Base-by-base conservation (phyloP, 1,140 invertebrate species). In the Heliconius himera region DNA sequence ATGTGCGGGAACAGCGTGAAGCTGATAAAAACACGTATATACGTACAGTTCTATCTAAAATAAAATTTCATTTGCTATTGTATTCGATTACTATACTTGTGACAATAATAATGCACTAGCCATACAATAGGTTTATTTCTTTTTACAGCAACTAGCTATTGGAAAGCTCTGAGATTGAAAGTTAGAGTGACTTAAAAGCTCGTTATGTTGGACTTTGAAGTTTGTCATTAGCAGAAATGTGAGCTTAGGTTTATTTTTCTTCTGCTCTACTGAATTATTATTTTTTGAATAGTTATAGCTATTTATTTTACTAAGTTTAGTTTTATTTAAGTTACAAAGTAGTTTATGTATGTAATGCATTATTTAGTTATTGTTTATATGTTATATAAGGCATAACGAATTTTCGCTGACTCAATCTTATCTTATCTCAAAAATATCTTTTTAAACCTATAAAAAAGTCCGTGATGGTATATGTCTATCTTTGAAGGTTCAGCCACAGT, bases 181-280 rank as follows among this genome's bases (percentile, higher is more conserved):
- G 60, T 22, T 29, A 66, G 60, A 66, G 22, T 29, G 60, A 66
- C 13, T 66, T 66, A 66, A 66, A 29, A 29, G 60, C 60, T 66
- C 26, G 60, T 66, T 66, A 66, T 66, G 60, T 66, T 66, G n/a
- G 60, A 29, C 9, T 66, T 66, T 66, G 60, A 29, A 22, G 60
- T 66, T 66, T 66, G 26, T 66, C 60, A 66, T 66, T 66, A 66
- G 60, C 11, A 66, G 60, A 26, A 66, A 29, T 29, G 60, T 66
- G 13, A 66, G 60, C 26, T 66, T 66, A 26, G 60, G 9, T 26
- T 29, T 66, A 29, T 66, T 26, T 26, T 66, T 66, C 11, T 66
- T 66, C 8, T 29, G 29, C 22, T 66, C 26, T 29, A 29, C 8
- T 60, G n/a, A 60, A 60, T 6, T 22, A 60, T 6, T 11, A 60